Percentiles rank a stretch among this genome's conserved stretches.
phyloP scores from a whole-genome alignment of 2,888 invertebrate genomes.

The Eupithecia dodoneata region DNA sequence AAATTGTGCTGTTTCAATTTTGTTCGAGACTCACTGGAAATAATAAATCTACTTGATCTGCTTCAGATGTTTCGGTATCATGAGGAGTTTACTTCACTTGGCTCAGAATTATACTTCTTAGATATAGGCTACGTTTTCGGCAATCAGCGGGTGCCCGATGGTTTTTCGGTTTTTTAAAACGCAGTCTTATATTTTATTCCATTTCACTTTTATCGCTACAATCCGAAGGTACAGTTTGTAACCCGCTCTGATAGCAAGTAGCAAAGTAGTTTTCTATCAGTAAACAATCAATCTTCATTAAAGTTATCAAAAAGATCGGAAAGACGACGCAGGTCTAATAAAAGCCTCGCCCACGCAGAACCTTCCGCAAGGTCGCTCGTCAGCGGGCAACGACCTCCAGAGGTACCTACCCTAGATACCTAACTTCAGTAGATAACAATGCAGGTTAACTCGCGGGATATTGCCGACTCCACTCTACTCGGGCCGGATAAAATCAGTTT shows the following conservation, averaged over 20 bases:
- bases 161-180: not conserved
- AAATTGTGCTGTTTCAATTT: not conserved
- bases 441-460: not conserved
- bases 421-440: not conserved
- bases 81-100: not conserved
- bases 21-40: not conserved
- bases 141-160: not conserved
- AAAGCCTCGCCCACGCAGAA: conserved; percentile 37
- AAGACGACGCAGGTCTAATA: conserved; percentile 30
- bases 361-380: conserved; percentile 43
- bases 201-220: not conserved
- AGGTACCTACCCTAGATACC: not conserved
- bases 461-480: not conserved
- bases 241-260: not conserved
- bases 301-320: conserved; percentile 30
- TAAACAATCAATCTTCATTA: conserved; percentile 25
- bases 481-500: not conserved
- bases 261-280: not conserved
- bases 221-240: not conserved
- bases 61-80: not conserved
- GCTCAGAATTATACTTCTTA: not conserved
- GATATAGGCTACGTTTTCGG: not conserved
- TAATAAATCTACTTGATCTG: not conserved
- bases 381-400: conserved; percentile 32
- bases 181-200: not conserved